phyloP scores from a whole-genome alignment of 2,888 invertebrate species.

The Melitaea athalia region DNA sequence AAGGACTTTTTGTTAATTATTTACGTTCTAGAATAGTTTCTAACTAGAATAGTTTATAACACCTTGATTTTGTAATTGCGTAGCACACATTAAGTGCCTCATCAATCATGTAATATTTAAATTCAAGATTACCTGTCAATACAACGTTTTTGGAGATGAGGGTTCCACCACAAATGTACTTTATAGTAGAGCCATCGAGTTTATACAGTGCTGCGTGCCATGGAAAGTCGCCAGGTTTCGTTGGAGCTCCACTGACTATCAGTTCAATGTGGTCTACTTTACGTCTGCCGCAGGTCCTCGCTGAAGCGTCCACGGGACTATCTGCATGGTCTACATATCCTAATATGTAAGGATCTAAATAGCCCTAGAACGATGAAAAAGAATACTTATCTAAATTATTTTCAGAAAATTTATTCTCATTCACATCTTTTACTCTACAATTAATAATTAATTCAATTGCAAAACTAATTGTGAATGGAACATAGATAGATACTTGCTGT shows the following conservation, averaged over 20 bases:
- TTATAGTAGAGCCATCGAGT: slow-evolving; percentile 44
- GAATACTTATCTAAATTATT: not conserved
- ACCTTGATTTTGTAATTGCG: no score
- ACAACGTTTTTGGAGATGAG: slow-evolving; percentile 53
- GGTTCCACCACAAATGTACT: slow-evolving; percentile 65
- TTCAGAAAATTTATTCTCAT: not conserved
- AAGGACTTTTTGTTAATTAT: no score
- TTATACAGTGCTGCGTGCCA: slow-evolving; percentile 66
- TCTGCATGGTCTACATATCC: slow-evolving; percentile 44
- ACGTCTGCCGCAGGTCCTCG: slow-evolving; percentile 53
- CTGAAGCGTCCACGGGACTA: slow-evolving; percentile 33
- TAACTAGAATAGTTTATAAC: no score
- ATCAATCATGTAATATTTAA: not conserved
- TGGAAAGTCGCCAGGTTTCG: slow-evolving; percentile 66
- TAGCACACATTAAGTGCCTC: no score
- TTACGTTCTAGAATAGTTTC: no score
- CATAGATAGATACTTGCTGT: no score
- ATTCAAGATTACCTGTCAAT: slow-evolving; percentile 52
- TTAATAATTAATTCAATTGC: no score
- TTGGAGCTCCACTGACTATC: slow-evolving; percentile 55
- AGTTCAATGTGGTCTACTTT: slow-evolving; percentile 53
- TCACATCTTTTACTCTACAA: no score
- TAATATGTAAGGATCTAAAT: slow-evolving; percentile 10
- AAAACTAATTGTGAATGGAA: no score
- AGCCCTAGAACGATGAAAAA: slow-evolving; percentile 7